phyloP scores from a whole-genome alignment of 2,797 vertebrate genomes.

The Argya squamiceps region DNA sequence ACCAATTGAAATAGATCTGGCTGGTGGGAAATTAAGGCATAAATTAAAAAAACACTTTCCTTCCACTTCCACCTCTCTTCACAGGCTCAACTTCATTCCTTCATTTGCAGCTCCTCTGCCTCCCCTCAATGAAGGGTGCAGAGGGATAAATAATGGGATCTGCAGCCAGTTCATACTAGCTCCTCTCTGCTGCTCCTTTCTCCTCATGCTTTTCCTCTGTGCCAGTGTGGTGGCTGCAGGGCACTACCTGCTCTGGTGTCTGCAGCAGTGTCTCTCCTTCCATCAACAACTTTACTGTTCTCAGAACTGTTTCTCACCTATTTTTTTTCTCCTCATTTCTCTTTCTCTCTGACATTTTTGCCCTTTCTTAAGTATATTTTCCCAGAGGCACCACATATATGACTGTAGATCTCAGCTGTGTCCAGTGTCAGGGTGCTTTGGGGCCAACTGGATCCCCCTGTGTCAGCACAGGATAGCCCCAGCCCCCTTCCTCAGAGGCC shows the following conservation, averaged over 20 bases:
- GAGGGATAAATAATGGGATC: background rate
- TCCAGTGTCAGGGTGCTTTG: background rate
- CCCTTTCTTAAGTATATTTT: background rate
- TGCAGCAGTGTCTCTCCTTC: background rate
- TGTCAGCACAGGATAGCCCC: accelerated
- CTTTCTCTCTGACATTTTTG: background rate
- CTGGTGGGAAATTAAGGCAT: background rate
- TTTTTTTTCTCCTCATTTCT: background rate
- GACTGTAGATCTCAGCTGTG: background rate
- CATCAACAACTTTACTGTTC: background rate
- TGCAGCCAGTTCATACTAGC: background rate
- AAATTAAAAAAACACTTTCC: background rate
- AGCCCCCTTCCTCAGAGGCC: background rate
- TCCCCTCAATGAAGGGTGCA: background rate
- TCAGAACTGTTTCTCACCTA: background rate
- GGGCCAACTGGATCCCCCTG: accelerated
- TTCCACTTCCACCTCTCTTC: background rate
- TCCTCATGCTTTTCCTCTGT: background rate
- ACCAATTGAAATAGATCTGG: background rate
- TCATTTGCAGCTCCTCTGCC: accelerated
- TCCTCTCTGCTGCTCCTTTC: background rate
- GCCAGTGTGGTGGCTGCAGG: background rate
- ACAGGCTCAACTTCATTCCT: background rate
- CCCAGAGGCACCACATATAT: background rate
- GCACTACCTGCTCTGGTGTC: background rate